A percentile compares a stretch with the other conserved stretches of the same genome.
These are phyloP conservation scores for Trichoplusia ni DNA, from an alignment of 1,140 invertebrate species.

Conservation along the genomic window DNA sequence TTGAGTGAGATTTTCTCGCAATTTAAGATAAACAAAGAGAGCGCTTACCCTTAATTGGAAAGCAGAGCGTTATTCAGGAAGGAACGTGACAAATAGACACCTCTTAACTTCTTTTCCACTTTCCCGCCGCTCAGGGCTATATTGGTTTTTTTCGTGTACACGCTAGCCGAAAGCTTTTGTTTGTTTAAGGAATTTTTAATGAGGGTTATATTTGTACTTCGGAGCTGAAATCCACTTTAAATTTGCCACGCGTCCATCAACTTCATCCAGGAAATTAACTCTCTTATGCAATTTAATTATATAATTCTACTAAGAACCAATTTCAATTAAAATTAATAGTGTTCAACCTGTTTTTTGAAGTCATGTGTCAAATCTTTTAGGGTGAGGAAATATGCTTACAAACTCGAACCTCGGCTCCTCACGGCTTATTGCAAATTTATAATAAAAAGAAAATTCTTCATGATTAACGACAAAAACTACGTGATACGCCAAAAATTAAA, in stretches of 20 bases:
- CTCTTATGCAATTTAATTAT: neutral
- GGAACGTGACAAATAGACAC: slow-evolving; percentile 81
- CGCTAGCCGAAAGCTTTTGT: slow-evolving; percentile 63
- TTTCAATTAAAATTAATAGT: no score
- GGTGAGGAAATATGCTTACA: no score
- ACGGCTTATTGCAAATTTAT: no score
- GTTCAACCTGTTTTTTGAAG: no score
- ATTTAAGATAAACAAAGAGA: slow-evolving; percentile 82
- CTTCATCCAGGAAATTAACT: neutral
- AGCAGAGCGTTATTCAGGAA: slow-evolving; percentile 79
- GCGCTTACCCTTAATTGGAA: slow-evolving; percentile 81
- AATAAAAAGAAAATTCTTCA: no score
- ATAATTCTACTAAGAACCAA: no score
- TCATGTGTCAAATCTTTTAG: neutral
- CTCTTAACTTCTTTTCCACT: slow-evolving; percentile 81
- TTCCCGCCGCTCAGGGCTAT: slow-evolving; percentile 68
- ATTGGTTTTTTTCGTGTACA: slow-evolving; percentile 72
- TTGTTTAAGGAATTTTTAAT: slow-evolving; percentile 75
- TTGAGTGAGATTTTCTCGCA: slow-evolving; percentile 81
- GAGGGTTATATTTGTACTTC: slow-evolving; percentile 39
- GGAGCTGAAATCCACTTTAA: slow-evolving; percentile 20
- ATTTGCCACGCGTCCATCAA: slow-evolving; percentile 6
- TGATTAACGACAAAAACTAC: no score
- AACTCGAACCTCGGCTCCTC: no score
- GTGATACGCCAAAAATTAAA: no score